Evolutionary conservation across 2,888 invertebrate genomes (phyloP).

Genomic region (Therioaphis trifolii): DNA sequence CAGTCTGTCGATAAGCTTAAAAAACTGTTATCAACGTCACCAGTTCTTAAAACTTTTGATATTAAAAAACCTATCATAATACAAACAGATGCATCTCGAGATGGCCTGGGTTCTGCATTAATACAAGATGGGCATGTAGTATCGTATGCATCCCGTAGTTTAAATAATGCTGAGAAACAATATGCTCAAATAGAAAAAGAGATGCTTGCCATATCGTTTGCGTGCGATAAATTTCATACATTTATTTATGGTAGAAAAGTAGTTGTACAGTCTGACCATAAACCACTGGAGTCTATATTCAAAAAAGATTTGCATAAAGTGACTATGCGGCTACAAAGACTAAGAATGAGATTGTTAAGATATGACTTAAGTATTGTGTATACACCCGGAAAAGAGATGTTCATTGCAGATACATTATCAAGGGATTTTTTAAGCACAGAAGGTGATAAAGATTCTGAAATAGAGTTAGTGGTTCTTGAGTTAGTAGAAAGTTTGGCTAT

Average conservation of each 20-base stretch:
- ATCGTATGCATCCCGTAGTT: neutral
- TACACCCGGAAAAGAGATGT: conserved; percentile 29
- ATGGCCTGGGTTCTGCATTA: neutral
- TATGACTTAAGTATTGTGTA: conserved; percentile 11
- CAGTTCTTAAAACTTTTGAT: conserved; percentile 11
- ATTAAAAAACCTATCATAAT: neutral
- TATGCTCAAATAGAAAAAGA: conserved; percentile 27
- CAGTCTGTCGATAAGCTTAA: neutral
- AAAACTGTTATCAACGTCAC: neutral
- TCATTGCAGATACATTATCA: conserved; percentile 1
- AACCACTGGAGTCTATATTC: neutral
- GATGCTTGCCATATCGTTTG: neutral
- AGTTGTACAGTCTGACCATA: conserved; percentile 9
- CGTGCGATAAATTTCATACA: neutral
- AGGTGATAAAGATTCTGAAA: too few relatives aligned
- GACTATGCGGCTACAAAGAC: conserved; percentile 9
- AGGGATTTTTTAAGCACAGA: too few relatives aligned
- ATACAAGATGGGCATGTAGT: neutral
- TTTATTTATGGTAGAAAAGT: neutral
- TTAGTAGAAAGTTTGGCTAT: too few relatives aligned
- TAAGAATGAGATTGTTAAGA: neutral
- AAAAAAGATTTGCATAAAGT: conserved; percentile 25
- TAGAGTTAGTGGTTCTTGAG: too few relatives aligned
- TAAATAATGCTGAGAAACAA: neutral
- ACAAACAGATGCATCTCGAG: neutral